Evolutionary conservation across 2,888 invertebrate genomes (phyloP).

Genomic region (Chirona hameri): DNA sequence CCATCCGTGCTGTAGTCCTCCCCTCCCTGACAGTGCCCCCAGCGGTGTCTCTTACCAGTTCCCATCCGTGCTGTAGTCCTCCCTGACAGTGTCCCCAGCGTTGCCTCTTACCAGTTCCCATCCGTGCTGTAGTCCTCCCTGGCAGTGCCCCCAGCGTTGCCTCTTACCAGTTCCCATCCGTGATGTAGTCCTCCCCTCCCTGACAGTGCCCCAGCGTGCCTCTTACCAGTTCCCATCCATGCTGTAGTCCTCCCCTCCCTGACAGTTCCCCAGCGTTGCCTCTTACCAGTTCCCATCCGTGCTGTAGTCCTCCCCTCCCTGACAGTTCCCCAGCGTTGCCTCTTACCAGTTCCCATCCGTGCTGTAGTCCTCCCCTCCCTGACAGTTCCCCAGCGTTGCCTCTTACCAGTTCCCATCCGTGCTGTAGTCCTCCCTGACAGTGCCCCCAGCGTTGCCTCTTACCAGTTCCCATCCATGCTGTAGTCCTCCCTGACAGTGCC

Average conservation of each 20-base stretch:
- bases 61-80: constrained; percentile 47
- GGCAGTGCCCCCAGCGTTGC: constrained; percentile 50
- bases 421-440: constrained; percentile 48
- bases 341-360: constrained; percentile 42
- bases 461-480: constrained; percentile 43
- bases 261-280: constrained; percentile 50
- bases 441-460: too few relatives aligned
- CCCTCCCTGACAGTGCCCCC: constrained; percentile 49
- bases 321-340: constrained; percentile 50
- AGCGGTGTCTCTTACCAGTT: constrained; percentile 37
- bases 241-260: constrained; percentile 48
- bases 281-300: constrained; percentile 42
- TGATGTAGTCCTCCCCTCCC: constrained; percentile 48
- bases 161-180: constrained; percentile 42
- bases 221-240: constrained; percentile 42
- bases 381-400: constrained; percentile 50
- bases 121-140: constrained; percentile 47
- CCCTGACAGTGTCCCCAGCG: constrained; percentile 49
- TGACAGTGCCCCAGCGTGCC: constrained; percentile 50
- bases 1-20: constrained; percentile 46
- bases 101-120: constrained; percentile 41
- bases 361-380: constrained; percentile 48
- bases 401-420: constrained; percentile 42
- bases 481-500: constrained; percentile 49
- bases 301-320: constrained; percentile 48